These are phyloP conservation scores for Mohoua ochrocephala DNA, from an alignment of 2,113 vertebrate genomes.

Conservation along the genomic window DNA sequence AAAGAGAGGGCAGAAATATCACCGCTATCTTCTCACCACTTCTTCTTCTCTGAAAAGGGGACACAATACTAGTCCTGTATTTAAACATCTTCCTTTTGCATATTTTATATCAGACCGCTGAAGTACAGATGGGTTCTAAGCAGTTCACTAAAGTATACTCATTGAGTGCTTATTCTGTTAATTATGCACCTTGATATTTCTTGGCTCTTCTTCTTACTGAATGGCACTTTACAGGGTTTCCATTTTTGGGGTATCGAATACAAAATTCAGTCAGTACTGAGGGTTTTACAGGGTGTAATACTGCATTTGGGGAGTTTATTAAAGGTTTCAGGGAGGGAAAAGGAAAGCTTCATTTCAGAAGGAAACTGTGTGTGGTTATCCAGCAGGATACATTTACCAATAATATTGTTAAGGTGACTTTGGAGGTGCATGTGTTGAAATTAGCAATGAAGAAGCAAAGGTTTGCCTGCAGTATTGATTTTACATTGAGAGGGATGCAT, in stretches of 20 bases:
- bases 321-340: background rate
- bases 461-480: background rate
- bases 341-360: background rate
- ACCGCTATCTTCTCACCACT: background rate
- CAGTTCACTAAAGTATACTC: background rate
- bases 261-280: background rate
- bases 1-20: background rate
- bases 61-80: background rate
- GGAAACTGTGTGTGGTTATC: background rate
- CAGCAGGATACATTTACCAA: background rate
- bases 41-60: background rate
- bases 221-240: background rate
- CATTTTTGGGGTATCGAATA: background rate
- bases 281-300: background rate
- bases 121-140: background rate
- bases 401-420: background rate
- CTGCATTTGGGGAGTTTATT: background rate
- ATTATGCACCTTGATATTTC: background rate
- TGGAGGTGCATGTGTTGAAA: background rate
- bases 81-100: background rate
- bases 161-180: background rate
- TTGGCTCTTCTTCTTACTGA: background rate
- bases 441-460: background rate
- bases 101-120: background rate
- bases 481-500: background rate